Evolutionary conservation across 2,888 invertebrate genomes (phyloP), one percentile per base, ranked within the genome.

Genomic region (Meiosimyza decipiens): DNA sequence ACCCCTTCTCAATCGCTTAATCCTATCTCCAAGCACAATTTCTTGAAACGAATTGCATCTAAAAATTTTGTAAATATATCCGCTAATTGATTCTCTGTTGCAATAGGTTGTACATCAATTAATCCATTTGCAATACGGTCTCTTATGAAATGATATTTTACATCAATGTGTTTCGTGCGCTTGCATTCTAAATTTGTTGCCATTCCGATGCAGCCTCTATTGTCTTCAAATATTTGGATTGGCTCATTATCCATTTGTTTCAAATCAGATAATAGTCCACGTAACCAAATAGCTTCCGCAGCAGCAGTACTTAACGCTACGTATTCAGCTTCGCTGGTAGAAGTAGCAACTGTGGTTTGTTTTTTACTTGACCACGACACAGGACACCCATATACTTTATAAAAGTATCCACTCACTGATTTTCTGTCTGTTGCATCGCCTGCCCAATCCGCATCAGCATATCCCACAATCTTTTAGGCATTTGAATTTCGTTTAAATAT

Each of bases 341-440:
- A 7, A 12, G 9, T 55, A 5, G 18, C 55, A 55, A 75, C 73
- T 16, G 71, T 69, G 9, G 73, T 50, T 71, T 77, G 73, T 59
- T 75, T 77, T 57, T 71, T 59, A n/a, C 70, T 71, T n/a, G 40
- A 59, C 73, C 73, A 75, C 28, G 65, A 67, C 51, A 74, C 59
- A 22, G 67, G 28, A 51, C 66, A 60, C 13, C 59, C 77, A 63
- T 71, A 73, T 18, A 75, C 70, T 40, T 71, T 66, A 50, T 68
- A 75, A n/a, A 73, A 54, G 65, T 70, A 73, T 28, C 74, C 74
- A 6, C 73, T 73, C 22, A 57, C 66, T 12, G 76, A 76, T 55
- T 74, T 76, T 15, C 73, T 65, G 57, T 74, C 73, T 15, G 18
- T 57, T 5, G 47, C 50, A 62, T 69, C 65, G n/a, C 62, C 57